A percentile compares a stretch with the other conserved stretches of the same genome.
These are phyloP conservation scores for Xyrauchen texanus DNA, from an alignment of 2,113 vertebrate genomes.

Conservation along the genomic window DNA sequence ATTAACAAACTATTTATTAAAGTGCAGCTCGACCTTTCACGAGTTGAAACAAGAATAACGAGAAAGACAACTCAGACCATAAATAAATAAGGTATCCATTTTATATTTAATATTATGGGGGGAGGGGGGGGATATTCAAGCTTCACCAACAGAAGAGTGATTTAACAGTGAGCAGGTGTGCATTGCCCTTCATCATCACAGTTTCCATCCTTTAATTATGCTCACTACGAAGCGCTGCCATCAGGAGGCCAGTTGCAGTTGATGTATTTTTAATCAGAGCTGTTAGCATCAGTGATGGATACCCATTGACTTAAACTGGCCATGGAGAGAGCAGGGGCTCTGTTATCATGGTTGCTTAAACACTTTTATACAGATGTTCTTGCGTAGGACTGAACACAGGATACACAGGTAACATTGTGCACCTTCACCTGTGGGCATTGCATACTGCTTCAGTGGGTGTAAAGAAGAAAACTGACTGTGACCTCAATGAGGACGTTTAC, in stretches of 20 bases:
- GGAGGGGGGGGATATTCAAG: constrained; percentile 73
- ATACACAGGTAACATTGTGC: constrained; percentile 12
- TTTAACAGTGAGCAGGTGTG: constrained; percentile 78
- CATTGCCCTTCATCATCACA: constrained; percentile 77
- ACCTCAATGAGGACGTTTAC: no score
- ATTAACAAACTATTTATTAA: background rate
- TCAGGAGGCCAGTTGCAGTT: constrained; percentile 72
- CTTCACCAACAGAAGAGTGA: constrained; percentile 73
- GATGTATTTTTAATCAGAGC: constrained; percentile 83
- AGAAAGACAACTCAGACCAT: constrained; percentile 47
- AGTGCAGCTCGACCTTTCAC: background rate
- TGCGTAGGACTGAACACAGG: constrained; percentile 19
- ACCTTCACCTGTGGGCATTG: constrained; percentile 30
- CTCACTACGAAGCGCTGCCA: constrained; percentile 72
- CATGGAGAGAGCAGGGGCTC: constrained; percentile 47
- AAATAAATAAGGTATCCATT: constrained; percentile 67
- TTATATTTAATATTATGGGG: constrained; percentile 71
- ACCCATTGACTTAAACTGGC: constrained; percentile 67
- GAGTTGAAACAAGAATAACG: background rate
- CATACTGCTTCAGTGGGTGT: background rate
- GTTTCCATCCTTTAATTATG: constrained; percentile 76
- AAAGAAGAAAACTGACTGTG: constrained; percentile 8
- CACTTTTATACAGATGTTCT: constrained; percentile 43
- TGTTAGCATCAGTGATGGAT: constrained; percentile 79
- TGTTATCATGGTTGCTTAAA: constrained; percentile 40